Conservation (phyloP, 2,888 invertebrate species). For the Cabera pusaria region DNA sequence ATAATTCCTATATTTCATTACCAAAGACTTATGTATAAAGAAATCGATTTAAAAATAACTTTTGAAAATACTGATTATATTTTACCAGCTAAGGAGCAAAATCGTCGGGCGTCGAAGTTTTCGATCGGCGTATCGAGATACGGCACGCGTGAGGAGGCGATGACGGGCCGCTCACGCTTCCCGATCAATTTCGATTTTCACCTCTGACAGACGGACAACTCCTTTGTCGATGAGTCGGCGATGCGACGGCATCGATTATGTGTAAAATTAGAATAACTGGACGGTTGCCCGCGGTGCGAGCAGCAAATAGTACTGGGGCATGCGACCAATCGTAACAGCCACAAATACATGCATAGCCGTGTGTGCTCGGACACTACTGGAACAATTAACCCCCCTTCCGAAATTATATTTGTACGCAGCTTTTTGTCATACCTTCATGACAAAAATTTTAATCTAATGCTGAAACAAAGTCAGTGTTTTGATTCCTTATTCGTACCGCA, state of each 20-base stretch:
- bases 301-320: conserved; percentile 82
- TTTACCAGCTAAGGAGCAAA: too few relatives aligned
- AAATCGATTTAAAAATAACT: too few relatives aligned
- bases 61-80: too few relatives aligned
- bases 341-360: conserved; percentile 70
- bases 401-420: not conserved
- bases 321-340: conserved; percentile 78
- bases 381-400: conserved; percentile 37
- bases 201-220: conserved; percentile 62
- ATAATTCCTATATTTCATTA: too few relatives aligned
- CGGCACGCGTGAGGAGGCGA: conserved; percentile 5
- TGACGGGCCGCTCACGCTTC: conserved; percentile 15
- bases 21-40: too few relatives aligned
- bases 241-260: conserved; percentile 80
- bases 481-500: too few relatives aligned
- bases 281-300: conserved; percentile 76
- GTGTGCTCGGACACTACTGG: conserved; percentile 62
- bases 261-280: conserved; percentile 83
- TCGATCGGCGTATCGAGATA: conserved; percentile 13
- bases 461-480: too few relatives aligned
- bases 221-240: conserved; percentile 71
- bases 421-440: too few relatives aligned
- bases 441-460: too few relatives aligned
- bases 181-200: conserved; percentile 37
- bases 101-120: conserved; percentile 3